Evolutionary conservation across 1,140 invertebrate species (phyloP), one percentile per base, ranked within the genome.

Genomic region (Dendroctonus ponderosae): DNA sequence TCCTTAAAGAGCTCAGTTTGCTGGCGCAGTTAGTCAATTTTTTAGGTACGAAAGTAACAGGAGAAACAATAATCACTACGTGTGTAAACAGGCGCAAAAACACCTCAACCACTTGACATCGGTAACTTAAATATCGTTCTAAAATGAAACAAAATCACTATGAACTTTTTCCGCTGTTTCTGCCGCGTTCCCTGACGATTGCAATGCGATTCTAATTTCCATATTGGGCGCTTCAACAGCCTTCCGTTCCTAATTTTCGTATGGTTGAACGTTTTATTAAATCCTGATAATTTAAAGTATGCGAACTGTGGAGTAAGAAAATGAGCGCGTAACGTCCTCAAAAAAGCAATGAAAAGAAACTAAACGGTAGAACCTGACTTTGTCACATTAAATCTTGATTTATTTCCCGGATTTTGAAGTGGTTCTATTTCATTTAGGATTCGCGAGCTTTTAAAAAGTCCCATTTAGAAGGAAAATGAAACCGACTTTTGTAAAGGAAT

Each of bases 341-440:
- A 52, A 46, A 53, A 42, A 41, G 53, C 15, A 56, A 56, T 56
- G 41, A 63, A 63, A 63, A 46, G 50, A 46, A 39, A 43, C 61
- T 53, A 49, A 54, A 63, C 50, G 61, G 40, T 63, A 63, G 54
- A 63, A 63, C 61, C 61, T 63, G 61, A 63, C 61, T 63, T 63
- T 63, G 61, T 63, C 61, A 63, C 61, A 63, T 63, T 63, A 63
- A 63, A 63, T 63, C 61, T 63, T 63, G 61, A 63, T 63, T 63
- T 63, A 63, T 63, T 63, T 63, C 9, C 7, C 6, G 61, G 49
- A 52, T 63, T 56, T 26, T 54, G 42, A 15, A 53, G 61, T 63
- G 51, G 48, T 54, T 63, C 61, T 63, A 63, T 63, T 63, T 63
- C 51, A 50, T 63, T 63, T 41, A 53, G 61, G 15, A 8, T 53